A percentile compares a stretch with the other conserved stretches of the same genome.
phyloP scores from a whole-genome alignment of 2,797 vertebrate species.

The Tapera naevia region DNA sequence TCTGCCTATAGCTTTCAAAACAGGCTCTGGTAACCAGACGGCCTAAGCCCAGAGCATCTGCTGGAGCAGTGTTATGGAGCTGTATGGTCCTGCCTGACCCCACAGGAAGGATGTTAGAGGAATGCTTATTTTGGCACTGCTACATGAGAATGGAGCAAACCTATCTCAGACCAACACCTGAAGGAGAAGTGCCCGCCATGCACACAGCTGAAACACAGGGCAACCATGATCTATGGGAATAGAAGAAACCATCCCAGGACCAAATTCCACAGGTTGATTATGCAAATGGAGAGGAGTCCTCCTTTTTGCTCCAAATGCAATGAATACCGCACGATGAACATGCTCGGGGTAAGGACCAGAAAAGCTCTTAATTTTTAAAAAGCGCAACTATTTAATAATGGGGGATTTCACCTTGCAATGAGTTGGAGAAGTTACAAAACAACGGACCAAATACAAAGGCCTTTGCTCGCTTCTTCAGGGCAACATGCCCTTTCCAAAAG shows the following conservation, averaged over 20 bases:
- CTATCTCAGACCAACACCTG: neutral
- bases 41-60: neutral
- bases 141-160: neutral
- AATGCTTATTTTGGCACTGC: neutral
- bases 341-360: neutral
- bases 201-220: neutral
- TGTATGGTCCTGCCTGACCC: neutral
- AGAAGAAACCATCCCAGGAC: neutral
- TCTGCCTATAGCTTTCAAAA: neutral
- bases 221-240: accelerated
- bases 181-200: neutral
- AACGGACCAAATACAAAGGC: neutral
- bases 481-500: neutral
- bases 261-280: neutral
- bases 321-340: neutral
- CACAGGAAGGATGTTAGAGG: neutral
- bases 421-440: neutral
- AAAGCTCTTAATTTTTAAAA: neutral
- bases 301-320: neutral
- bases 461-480: neutral
- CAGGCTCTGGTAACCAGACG: neutral
- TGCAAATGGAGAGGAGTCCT: neutral
- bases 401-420: neutral
- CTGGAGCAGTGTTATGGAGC: neutral
- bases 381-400: neutral